Conservation (phyloP, 2,797 vertebrate species). For the Enteromius mattozi region DNA sequence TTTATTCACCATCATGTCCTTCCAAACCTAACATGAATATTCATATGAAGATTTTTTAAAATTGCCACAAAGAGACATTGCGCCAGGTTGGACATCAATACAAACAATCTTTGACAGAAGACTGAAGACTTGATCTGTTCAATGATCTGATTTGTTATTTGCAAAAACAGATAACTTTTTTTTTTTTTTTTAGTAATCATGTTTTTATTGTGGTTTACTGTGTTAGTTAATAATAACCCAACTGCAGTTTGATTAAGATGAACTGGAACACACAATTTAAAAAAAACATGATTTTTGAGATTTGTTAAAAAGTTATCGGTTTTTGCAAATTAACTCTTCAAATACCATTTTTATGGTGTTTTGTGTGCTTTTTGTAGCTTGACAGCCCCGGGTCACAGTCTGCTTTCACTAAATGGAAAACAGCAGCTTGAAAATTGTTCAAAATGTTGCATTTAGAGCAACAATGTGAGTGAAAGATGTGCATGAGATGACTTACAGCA, state of each 20-base stretch:
- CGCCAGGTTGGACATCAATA: constrained; percentile 3
- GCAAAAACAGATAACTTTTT: too few relatives aligned
- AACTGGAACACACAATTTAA: too few relatives aligned
- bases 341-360: neutral
- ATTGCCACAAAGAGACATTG: neutral
- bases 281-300: too few relatives aligned
- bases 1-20: neutral
- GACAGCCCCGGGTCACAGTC: neutral
- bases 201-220: too few relatives aligned
- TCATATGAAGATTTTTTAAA: neutral
- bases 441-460: neutral
- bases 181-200: too few relatives aligned
- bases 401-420: neutral
- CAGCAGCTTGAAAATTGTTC: neutral
- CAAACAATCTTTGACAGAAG: neutral
- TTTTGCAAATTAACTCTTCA: too few relatives aligned
- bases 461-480: constrained; percentile 17
- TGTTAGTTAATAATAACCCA: too few relatives aligned
- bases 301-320: too few relatives aligned
- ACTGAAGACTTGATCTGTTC: neutral
- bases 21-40: neutral
- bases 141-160: too few relatives aligned
- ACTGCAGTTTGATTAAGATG: too few relatives aligned
- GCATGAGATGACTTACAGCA: constrained; percentile 84
- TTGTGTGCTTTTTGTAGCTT: neutral